These are phyloP conservation scores for Hydropsyche tenuis DNA, from an alignment of 1,140 invertebrate genomes.

Conservation along the genomic window DNA sequence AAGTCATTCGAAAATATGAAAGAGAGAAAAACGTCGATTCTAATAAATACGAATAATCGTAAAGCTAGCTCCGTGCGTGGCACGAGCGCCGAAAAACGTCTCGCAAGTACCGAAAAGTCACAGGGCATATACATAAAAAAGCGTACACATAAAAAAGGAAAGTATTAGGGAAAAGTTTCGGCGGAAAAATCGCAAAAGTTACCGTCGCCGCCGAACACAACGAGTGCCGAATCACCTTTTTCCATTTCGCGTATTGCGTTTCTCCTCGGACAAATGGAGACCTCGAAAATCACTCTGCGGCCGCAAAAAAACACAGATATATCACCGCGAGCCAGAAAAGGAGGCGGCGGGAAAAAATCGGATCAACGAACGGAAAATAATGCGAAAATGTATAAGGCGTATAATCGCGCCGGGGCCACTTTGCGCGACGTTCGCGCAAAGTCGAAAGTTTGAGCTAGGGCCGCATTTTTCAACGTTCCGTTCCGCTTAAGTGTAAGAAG, in stretches of 20 bases:
- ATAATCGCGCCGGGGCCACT: slow-evolving; percentile 24
- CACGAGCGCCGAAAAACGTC: no score
- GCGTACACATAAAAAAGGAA: no score
- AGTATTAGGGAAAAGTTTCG: not conserved
- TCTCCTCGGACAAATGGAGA: not conserved
- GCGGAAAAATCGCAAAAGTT: slow-evolving; percentile 1
- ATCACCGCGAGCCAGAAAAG: not conserved
- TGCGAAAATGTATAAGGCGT: not conserved
- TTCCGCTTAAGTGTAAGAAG: not conserved
- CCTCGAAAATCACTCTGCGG: no score
- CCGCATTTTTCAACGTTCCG: slow-evolving; percentile 26
- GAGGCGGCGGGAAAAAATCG: not conserved
- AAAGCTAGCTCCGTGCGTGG: no score
- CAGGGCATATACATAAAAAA: no score
- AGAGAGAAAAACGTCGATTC: no score
- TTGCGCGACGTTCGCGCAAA: slow-evolving; percentile 6
- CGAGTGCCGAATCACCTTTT: not conserved
- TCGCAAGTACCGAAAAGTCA: no score
- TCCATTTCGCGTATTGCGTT: slow-evolving; percentile 25
- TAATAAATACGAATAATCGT: no score
- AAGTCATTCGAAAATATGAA: no score
- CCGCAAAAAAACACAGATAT: no score
- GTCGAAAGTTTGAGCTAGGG: slow-evolving; percentile 20
- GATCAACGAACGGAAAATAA: no score
- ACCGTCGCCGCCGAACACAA: not conserved